Percentiles rank a stretch among this genome's conserved stretches.
phyloP scores from a whole-genome alignment of 2,797 vertebrate genomes.

The Schizothorax lantsangensis region DNA sequence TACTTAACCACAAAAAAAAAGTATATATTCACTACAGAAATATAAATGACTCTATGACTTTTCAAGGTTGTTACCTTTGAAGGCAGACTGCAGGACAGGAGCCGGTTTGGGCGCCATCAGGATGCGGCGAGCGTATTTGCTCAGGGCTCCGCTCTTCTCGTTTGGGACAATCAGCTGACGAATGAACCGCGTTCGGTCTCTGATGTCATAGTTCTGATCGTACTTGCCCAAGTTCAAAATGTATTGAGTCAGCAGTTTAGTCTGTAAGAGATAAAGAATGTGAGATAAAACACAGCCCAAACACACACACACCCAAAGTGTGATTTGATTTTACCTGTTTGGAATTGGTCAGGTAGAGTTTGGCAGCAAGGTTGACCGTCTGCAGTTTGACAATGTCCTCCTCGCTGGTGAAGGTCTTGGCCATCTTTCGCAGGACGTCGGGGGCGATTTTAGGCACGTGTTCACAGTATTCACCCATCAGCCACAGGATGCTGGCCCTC shows the following conservation, averaged over 20 bases:
- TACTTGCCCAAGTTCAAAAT: slow-evolving; percentile 98
- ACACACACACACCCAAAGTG: background rate
- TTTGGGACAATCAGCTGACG: slow-evolving; percentile 97
- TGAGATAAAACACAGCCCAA: too few species aligned
- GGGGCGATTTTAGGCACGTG: slow-evolving; percentile 95
- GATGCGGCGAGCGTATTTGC: slow-evolving; percentile 96
- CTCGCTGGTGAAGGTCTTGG: slow-evolving; percentile 91
- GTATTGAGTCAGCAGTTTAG: slow-evolving; percentile 98
- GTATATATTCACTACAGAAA: background rate
- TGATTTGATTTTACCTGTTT: slow-evolving; percentile 85
- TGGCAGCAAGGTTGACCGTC: slow-evolving; percentile 92
- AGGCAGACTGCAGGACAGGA: slow-evolving; percentile 91
- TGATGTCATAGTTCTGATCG: slow-evolving; percentile 98
- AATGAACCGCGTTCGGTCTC: slow-evolving; percentile 98
- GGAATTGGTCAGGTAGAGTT: slow-evolving; percentile 96
- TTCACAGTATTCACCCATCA: slow-evolving; percentile 97
- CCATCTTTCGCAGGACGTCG: slow-evolving; percentile 93
- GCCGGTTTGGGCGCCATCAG: slow-evolving; percentile 95
- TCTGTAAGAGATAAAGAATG: slow-evolving; percentile 74
- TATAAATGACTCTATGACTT: background rate
- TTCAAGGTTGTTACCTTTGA: slow-evolving; percentile 82
- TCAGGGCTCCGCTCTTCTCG: slow-evolving; percentile 93
- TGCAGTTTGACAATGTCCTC: slow-evolving; percentile 97
- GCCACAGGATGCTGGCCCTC: slow-evolving; percentile 97
- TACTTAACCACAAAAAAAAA: background rate